Conservation (phyloP, 1,140 invertebrate genomes). For the Drosophila asahinai region DNA sequence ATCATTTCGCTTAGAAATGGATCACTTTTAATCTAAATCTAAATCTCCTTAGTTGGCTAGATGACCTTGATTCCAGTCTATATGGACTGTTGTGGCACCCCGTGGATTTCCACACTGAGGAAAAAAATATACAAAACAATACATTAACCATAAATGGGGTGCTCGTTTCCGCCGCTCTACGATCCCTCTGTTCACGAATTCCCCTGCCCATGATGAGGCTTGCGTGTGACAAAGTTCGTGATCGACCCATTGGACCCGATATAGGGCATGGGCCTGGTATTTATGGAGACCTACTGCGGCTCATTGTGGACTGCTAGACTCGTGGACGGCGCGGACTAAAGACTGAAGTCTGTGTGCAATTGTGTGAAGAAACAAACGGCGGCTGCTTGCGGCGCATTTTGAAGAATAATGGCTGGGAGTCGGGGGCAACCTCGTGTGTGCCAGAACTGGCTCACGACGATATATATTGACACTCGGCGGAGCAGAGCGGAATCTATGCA, state of each 20-base stretch:
- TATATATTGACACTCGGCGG: slow-evolving; percentile 62
- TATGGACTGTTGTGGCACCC: background rate
- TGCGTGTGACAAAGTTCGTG: slow-evolving; percentile 50
- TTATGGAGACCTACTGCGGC: slow-evolving; percentile 27
- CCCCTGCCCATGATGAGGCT: slow-evolving; percentile 5
- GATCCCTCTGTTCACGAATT: background rate
- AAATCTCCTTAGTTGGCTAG: slow-evolving; percentile 1
- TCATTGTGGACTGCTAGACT: slow-evolving; percentile 19
- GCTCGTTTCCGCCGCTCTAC: background rate
- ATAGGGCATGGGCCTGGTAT: slow-evolving; percentile 38
- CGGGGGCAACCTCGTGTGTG: slow-evolving; percentile 8
- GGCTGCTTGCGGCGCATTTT: slow-evolving; percentile 69
- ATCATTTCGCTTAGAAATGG: background rate
- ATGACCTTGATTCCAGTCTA: slow-evolving; percentile 31
- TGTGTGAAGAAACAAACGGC: slow-evolving; percentile 56
- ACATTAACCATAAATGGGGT: slow-evolving; percentile 14
- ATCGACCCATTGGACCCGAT: slow-evolving; percentile 51
- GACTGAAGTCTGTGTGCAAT: slow-evolving; percentile 4
- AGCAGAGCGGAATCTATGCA: slow-evolving; percentile 7
- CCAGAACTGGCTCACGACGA: slow-evolving; percentile 46
- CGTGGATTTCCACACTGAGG: background rate
- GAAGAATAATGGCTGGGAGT: slow-evolving; percentile 64
- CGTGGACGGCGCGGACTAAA: background rate
- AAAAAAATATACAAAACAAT: background rate
- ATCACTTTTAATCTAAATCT: slow-evolving; percentile 1